Evolutionary conservation across 1,140 invertebrate species (phyloP).

Genomic region (Drosophila trapezifrons): DNA sequence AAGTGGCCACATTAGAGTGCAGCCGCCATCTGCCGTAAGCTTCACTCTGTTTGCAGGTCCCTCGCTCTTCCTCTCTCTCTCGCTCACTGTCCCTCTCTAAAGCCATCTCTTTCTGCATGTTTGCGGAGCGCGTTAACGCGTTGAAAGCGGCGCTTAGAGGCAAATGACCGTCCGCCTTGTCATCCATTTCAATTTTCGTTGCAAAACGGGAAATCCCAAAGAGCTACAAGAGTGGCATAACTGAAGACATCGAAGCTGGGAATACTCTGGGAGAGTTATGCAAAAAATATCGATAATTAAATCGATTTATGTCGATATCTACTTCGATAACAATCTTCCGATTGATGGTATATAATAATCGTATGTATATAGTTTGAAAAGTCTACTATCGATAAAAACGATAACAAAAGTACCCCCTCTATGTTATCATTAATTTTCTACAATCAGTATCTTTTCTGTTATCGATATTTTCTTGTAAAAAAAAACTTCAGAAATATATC

Average conservation of each 20-base stretch:
- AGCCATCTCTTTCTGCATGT: conserved; percentile 22
- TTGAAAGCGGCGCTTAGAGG: conserved; percentile 68
- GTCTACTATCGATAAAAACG: no score
- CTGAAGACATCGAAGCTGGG: background rate
- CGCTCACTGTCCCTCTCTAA: background rate
- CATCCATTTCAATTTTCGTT: conserved; percentile 64
- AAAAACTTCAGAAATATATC: no score
- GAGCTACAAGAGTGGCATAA: conserved; percentile 6
- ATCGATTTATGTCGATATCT: background rate
- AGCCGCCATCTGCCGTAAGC: conserved; percentile 34
- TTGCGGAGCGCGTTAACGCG: conserved; percentile 62
- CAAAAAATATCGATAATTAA: background rate
- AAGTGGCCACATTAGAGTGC: conserved; percentile 47
- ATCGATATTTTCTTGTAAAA: background rate
- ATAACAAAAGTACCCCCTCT: no score
- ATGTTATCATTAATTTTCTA: no score
- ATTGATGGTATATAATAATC: no score
- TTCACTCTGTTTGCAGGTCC: background rate
- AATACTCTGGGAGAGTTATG: conserved; percentile 11
- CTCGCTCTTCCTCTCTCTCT: background rate
- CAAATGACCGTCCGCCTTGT: conserved; percentile 43
- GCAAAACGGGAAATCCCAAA: conserved; percentile 30
- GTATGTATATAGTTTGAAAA: no score
- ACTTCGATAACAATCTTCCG: background rate
- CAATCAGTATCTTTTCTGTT: background rate